Evolutionary conservation across 2,888 invertebrate species (phyloP).

Genomic region (Pediacus dermestoides): DNA sequence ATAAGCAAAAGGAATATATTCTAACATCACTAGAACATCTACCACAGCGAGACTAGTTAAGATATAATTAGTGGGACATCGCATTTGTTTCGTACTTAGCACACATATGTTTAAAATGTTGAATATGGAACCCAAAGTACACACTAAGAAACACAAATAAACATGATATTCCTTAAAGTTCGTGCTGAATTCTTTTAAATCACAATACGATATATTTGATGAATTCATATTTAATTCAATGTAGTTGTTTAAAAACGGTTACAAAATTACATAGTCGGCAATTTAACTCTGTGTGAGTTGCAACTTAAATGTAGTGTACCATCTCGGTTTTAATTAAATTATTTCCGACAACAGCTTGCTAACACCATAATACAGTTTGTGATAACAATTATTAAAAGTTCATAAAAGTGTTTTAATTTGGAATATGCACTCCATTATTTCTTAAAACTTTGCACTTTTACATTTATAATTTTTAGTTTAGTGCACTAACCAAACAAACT

Average conservation of each 20-base stretch:
- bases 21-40: slow-evolving; percentile 90
- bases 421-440: slow-evolving; percentile 8
- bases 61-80: slow-evolving; percentile 86
- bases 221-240: slow-evolving; percentile 18
- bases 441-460: too few relatives aligned
- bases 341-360: too few relatives aligned
- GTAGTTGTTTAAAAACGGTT: too few relatives aligned
- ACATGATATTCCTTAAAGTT: slow-evolving; percentile 75
- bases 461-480: slow-evolving; percentile 2
- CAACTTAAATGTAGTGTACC: too few relatives aligned
- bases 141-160: slow-evolving; percentile 80
- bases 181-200: slow-evolving; percentile 59
- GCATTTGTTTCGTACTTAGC: slow-evolving; percentile 87
- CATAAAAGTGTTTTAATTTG: too few relatives aligned
- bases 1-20: slow-evolving; percentile 86
- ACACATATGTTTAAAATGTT: slow-evolving; percentile 88
- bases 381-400: too few relatives aligned
- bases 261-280: too few relatives aligned
- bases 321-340: too few relatives aligned
- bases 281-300: too few relatives aligned
- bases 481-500: too few relatives aligned
- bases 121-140: slow-evolving; percentile 83
- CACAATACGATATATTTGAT: slow-evolving; percentile 39
- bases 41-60: slow-evolving; percentile 87
- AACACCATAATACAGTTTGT: too few relatives aligned